Conservation (phyloP, 2,888 invertebrate species). For the Drosophila lacicola region DNA sequence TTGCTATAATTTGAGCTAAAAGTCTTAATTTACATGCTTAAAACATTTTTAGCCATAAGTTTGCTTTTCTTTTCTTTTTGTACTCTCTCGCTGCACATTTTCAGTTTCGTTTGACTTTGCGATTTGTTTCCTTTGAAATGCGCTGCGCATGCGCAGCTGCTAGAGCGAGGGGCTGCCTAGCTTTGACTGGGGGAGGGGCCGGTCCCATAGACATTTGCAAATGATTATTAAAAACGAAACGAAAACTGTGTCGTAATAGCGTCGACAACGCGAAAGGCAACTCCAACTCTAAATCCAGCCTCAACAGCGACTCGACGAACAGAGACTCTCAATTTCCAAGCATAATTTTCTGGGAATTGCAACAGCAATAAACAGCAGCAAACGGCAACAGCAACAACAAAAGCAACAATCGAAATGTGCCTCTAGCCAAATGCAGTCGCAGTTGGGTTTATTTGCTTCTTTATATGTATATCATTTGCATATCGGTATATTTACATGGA, state of each 20-base stretch:
- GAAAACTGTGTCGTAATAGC: conserved; percentile 71
- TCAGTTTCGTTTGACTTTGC: conserved; percentile 45
- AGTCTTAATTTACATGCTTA: conserved; percentile 71
- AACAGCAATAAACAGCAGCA: conserved; percentile 41
- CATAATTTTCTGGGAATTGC: conserved; percentile 74
- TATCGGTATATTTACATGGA: conserved; percentile 48
- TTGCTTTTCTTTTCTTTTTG: conserved; percentile 35
- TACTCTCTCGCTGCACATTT: conserved; percentile 28
- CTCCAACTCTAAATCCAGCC: conserved; percentile 16
- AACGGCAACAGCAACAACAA: conserved; percentile 9
- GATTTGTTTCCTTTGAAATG: conserved; percentile 56
- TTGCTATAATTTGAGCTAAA: conserved; percentile 60
- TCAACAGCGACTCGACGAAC: conserved; percentile 22
- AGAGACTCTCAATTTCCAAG: conserved; percentile 68
- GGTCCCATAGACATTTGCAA: conserved; percentile 71
- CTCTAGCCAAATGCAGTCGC: conserved; percentile 44
- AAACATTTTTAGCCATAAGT: conserved; percentile 45
- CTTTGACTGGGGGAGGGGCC: conserved; percentile 26
- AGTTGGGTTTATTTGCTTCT: conserved; percentile 49
- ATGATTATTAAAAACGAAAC: conserved; percentile 78
- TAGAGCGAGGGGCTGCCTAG: neutral
- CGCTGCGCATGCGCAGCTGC: conserved; percentile 64
- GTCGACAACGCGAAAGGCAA: conserved; percentile 55
- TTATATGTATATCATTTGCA: conserved; percentile 51
- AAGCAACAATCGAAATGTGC: conserved; percentile 42